A percentile compares a stretch with the other conserved stretches of the same genome.
Conservation (phyloP, 2,888 invertebrate genomes). For the Brenthis daphne region DNA sequence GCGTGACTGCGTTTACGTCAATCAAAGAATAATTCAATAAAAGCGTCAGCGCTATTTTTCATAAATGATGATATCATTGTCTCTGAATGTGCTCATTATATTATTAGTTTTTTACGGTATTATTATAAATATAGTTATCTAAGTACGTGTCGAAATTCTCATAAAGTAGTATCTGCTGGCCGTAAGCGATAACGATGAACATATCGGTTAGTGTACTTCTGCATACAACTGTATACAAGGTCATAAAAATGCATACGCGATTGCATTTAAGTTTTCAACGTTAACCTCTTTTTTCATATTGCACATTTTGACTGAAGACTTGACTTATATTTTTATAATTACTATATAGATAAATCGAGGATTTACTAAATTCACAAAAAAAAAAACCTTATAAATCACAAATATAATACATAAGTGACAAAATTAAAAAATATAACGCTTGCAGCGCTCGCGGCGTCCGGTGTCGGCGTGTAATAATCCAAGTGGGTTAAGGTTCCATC, state of each 20-base stretch:
- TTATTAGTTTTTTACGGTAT: constrained; percentile 22
- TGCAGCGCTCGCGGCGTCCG: constrained; percentile 65
- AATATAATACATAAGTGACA: constrained; percentile 43
- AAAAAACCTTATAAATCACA: not conserved
- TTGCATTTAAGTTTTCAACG: constrained; percentile 32
- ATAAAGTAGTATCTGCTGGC: constrained; percentile 17
- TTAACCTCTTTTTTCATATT: not conserved
- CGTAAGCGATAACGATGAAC: constrained; percentile 24
- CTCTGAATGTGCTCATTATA: constrained; percentile 48
- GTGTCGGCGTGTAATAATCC: constrained; percentile 73
- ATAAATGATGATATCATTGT: constrained; percentile 60
- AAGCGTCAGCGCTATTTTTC: constrained; percentile 46
- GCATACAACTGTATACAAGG: constrained; percentile 54
- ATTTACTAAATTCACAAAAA: constrained; percentile 31
- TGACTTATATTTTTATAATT: not conserved
- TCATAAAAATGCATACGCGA: constrained; percentile 66
- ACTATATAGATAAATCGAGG: not conserved
- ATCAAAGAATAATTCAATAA: constrained; percentile 61
- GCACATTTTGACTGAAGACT: not conserved
- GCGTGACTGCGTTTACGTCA: constrained; percentile 63
- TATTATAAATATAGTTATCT: constrained; percentile 21
- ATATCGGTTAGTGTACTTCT: constrained; percentile 19
- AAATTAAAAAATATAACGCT: constrained; percentile 55
- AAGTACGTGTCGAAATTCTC: constrained; percentile 22
- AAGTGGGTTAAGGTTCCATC: constrained; percentile 82